Evolutionary conservation across 2,888 invertebrate species (phyloP).

Genomic region (Caenorhabditis parvicauda): DNA sequence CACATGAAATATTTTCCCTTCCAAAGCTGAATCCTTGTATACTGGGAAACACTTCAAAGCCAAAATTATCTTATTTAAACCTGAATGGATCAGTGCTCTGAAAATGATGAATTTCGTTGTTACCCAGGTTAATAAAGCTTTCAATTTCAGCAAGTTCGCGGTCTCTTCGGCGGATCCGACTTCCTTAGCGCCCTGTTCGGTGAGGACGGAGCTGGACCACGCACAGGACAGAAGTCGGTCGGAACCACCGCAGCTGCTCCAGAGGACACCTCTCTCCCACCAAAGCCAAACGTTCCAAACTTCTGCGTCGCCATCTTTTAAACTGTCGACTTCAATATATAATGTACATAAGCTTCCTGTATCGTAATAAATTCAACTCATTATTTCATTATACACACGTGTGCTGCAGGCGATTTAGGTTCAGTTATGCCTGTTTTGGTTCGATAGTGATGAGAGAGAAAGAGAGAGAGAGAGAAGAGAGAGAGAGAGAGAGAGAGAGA

Average conservation of each 20-base stretch:
- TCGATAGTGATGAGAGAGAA: neutral
- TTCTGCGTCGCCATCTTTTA: constrained; percentile 60
- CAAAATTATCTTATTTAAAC: neutral
- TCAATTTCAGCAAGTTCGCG: constrained; percentile 49
- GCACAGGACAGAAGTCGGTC: constrained; percentile 10
- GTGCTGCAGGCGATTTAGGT: neutral
- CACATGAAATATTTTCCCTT: too few relatives aligned
- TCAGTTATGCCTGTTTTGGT: too few relatives aligned
- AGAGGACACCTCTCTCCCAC: constrained; percentile 38
- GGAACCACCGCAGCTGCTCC: constrained; percentile 34
- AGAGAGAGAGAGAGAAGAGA: neutral
- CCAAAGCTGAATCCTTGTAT: too few relatives aligned
- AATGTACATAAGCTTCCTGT: constrained; percentile 11
- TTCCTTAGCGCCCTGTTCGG: constrained; percentile 45
- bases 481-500: too few relatives aligned
- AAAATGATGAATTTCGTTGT: neutral
- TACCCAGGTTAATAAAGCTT: neutral
- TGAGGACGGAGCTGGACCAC: constrained; percentile 19
- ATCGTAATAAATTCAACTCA: neutral
- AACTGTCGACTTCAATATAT: constrained; percentile 16
- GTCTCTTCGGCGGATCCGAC: constrained; percentile 51
- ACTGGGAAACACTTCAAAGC: too few relatives aligned
- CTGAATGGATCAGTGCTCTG: too few relatives aligned
- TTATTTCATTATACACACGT: neutral
- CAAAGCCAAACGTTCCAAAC: constrained; percentile 55